These are phyloP conservation scores for Chrysocyon brachyurus DNA, from an alignment of 2,797 vertebrate genomes.

Conservation along the genomic window DNA sequence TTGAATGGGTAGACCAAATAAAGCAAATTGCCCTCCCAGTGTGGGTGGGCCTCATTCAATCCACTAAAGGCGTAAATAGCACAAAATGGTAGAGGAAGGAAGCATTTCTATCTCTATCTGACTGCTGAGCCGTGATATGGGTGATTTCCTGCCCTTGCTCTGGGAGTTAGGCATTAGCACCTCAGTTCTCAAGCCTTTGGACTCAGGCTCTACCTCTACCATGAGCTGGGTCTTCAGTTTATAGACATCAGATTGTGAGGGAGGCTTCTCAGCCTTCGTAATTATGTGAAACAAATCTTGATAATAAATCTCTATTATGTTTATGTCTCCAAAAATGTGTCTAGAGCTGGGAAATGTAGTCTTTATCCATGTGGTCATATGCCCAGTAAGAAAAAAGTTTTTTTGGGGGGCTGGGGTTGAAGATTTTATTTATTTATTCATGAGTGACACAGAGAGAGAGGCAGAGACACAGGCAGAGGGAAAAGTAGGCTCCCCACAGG, in stretches of 20 bases:
- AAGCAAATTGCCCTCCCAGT: background rate
- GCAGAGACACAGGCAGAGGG: too few species aligned
- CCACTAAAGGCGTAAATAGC: background rate
- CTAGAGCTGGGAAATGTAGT: background rate
- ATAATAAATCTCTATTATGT: background rate
- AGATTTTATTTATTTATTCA: too few species aligned
- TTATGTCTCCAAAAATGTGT: too few species aligned
- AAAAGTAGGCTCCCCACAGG: too few species aligned
- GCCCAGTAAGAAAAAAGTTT: background rate
- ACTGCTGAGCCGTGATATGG: background rate
- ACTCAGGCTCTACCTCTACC: background rate
- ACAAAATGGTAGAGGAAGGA: background rate
- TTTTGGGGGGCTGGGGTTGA: background rate
- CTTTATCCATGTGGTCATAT: background rate
- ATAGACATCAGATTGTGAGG: too few species aligned
- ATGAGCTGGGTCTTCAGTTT: background rate
- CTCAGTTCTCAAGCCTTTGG: background rate
- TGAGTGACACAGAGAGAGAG: too few species aligned
- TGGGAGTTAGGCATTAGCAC: fast-evolving
- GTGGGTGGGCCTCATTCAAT: background rate
- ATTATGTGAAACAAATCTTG: background rate
- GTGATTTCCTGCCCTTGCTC: background rate
- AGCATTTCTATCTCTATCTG: background rate
- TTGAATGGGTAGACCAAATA: background rate
- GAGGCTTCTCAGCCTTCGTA: background rate